Evolutionary conservation across 35 echinoderm and acorn worm genomes (phyloP), one percentile per base, ranked within the genome.

Genomic region (Acanthaster planci): DNA sequence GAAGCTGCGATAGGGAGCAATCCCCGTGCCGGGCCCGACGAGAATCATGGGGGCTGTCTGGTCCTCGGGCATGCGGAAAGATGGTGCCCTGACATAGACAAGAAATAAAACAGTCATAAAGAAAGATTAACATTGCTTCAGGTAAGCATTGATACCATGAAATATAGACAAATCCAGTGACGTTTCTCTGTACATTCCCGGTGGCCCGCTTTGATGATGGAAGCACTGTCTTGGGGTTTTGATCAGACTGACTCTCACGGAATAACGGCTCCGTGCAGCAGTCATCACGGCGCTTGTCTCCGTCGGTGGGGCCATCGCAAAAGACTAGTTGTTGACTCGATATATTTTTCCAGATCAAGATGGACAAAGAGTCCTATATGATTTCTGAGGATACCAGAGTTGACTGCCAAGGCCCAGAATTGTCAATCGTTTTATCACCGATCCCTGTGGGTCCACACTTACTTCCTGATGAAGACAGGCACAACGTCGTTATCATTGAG

Each of bases 1-100:
- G 39, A 94, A 94, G 50, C 82, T 81, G 34, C 93, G 30, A 55
- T 84, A 94, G 4, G 93, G 93, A 0, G 93, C 93, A 31, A 94
- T 94, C 10, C 93, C 93, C 6, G 93, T 94, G 9, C 93, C 93
- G 10, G 84, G 37, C 14, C 82, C 88, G 0, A 90, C 72, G 39
- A 94, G 77, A 34, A 94, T 19, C 19, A 87, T 32, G 30, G 93
- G 93, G 12, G 72, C 39, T 30, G 60, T 40, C 15, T 54, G 19
- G 35, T 94, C 81, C 26, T 52, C 51, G 38, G 93, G 93, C 32
- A 94, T 86, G 57, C 84, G 78, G 55, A 94, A 94, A 10, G 58
- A 54, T 22, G 78, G 84, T 18, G 77, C 78, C 39, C 93, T 94
- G 76, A 19, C 2, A 30, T 26, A 34, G 37, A 51, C 10, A 54